Evolutionary conservation across 2,797 vertebrate species (phyloP), one percentile per base, ranked within the genome.

Genomic region (Lates japonicus): DNA sequence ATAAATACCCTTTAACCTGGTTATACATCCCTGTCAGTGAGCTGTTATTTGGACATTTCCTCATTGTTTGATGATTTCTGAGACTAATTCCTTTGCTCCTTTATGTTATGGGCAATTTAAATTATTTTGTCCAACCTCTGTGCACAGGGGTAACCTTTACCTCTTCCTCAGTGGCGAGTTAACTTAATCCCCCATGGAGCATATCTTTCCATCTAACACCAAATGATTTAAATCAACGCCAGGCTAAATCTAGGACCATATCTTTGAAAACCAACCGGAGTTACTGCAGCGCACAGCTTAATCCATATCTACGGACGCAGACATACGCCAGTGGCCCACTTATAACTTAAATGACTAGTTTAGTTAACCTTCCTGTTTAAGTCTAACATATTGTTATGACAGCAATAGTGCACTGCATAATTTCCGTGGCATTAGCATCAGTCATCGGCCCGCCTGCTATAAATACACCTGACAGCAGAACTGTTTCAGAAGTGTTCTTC

Each of bases 311-410:
- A n/a, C n/a, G 76, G 39, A 88, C 2, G 39, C 78, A 83, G 89
- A 82, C 87, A 49, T 85, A n/a, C 90, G 89, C 92, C 88, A 93
- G 90, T 95, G 88, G 90, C 90, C 88, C 95, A n/a, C n/a, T 95
- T 96, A 96, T 95, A 94, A 95, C 94, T 94, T n/a, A n/a, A n/a
- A n/a, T n/a, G n/a, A 95, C 94, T 95, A 94, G 92, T 95, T 96
- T 95, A 96, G 91, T 94, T 95, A 96, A 96, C 95, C 88, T 94
- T 93, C 92, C 88, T 89, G 92, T 92, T 95, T 90, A 95, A 95
- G 93, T 90, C 67, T 92, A 94, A 95, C 92, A 91, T 91, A 94
- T 92, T 93, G 94, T 95, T 95, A 95, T 92, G 88, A 95, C 91
- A 90, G 83, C 94, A 90, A 90, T 80, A 90, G 92, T 63, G 89